These are phyloP conservation scores for Noctua fimbriata DNA, from an alignment of 2,888 invertebrate genomes.

Conservation along the genomic window DNA sequence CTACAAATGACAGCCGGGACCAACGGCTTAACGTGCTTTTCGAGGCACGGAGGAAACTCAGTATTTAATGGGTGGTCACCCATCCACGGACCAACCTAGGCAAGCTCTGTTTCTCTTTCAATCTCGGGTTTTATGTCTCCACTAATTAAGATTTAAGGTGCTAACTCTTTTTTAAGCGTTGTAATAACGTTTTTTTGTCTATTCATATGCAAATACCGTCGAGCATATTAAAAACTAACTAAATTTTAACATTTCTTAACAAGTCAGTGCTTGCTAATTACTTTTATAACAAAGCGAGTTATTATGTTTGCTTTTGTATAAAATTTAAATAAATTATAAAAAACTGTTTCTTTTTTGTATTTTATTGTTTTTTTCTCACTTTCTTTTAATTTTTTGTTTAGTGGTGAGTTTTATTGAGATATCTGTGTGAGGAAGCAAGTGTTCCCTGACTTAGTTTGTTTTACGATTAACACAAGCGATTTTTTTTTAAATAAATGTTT, in stretches of 20 bases:
- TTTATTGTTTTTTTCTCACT: constrained; percentile 25
- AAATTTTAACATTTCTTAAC: constrained; percentile 2
- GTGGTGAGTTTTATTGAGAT: background rate
- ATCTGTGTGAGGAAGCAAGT: background rate
- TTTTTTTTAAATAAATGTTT: too few relatives aligned
- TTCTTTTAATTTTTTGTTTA: constrained; percentile 10
- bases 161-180: background rate
- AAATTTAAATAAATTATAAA: constrained; percentile 32
- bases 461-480: too few relatives aligned
- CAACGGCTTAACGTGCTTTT: too few relatives aligned
- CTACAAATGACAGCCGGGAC: too few relatives aligned
- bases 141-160: background rate
- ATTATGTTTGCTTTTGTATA: constrained; percentile 35
- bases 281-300: constrained; percentile 5
- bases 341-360: background rate
- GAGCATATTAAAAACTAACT: background rate
- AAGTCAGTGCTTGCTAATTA: constrained; percentile 5
- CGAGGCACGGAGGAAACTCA: too few relatives aligned
- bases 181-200: background rate
- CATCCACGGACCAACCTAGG: too few relatives aligned
- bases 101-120: too few relatives aligned
- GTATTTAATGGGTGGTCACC: too few relatives aligned
- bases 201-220: constrained; percentile 25
- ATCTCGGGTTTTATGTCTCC: too few relatives aligned
- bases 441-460: background rate